Evolutionary conservation across 2,888 invertebrate species (phyloP).

Genomic region (Molanna angustata): DNA sequence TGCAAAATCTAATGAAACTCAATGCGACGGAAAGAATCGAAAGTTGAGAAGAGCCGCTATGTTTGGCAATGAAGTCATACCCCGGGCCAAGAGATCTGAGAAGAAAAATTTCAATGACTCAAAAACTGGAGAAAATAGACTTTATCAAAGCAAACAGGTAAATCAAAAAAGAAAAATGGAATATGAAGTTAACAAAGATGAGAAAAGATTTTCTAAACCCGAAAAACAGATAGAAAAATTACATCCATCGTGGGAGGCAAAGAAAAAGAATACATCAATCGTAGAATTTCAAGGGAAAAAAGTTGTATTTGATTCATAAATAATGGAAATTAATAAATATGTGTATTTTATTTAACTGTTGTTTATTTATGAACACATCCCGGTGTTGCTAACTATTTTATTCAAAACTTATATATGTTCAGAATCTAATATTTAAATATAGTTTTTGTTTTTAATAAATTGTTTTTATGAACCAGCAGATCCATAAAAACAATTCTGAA

Average conservation of each 20-base stretch:
- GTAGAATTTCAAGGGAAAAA: conserved; percentile 52
- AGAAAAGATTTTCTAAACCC: conserved; percentile 1
- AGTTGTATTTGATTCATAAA: conserved; percentile 41
- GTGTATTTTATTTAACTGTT: no score
- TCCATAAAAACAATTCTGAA: no score
- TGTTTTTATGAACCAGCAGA: no score
- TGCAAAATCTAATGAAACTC: conserved; percentile 14
- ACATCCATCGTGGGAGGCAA: conserved; percentile 57
- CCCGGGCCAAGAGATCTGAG: conserved; percentile 13
- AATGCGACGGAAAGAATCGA: conserved; percentile 38
- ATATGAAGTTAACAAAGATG: conserved; percentile 30
- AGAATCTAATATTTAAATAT: no score
- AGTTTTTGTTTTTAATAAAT: no score
- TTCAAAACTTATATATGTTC: no score
- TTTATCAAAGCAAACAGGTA: conserved; percentile 2
- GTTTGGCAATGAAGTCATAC: conserved; percentile 44
- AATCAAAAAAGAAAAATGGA: conserved; percentile 30
- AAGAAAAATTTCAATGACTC: background rate
- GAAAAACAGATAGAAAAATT: conserved; percentile 43
- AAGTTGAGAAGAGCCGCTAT: conserved; percentile 47
- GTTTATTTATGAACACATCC: no score
- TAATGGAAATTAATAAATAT: no score
- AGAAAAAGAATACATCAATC: conserved; percentile 48
- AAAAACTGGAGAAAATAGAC: background rate
- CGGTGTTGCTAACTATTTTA: no score